phyloP scores from a whole-genome alignment of 2,888 invertebrate species.

The Mantis religiosa region DNA sequence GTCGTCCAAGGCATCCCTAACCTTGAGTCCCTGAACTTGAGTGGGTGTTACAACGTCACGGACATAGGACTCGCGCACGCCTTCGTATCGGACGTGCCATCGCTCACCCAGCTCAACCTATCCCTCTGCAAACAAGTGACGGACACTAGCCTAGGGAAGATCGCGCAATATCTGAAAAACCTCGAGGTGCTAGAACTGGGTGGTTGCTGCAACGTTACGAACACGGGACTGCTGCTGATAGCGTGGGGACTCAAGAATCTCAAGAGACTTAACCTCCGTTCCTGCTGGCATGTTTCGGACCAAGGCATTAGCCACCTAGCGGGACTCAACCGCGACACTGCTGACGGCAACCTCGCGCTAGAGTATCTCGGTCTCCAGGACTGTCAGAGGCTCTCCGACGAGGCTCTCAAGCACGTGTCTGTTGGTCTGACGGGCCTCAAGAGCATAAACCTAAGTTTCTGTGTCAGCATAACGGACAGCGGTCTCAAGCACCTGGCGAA shows the following conservation, averaged over 20 bases:
- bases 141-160: slow-evolving; percentile 80
- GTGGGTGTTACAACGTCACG: slow-evolving; percentile 90
- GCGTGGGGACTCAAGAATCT: slow-evolving; percentile 85
- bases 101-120: slow-evolving; percentile 76
- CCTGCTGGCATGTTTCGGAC: slow-evolving; percentile 90
- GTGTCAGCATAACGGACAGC: slow-evolving; percentile 89
- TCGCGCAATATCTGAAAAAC: slow-evolving; percentile 80
- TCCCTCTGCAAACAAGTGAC: slow-evolving; percentile 93
- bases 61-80: slow-evolving; percentile 81
- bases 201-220: slow-evolving; percentile 88
- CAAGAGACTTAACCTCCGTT: slow-evolving; percentile 79
- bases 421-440: slow-evolving; percentile 75
- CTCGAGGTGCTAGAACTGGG: slow-evolving; percentile 84
- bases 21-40: slow-evolving; percentile 80
- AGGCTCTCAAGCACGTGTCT: slow-evolving; percentile 80
- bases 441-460: slow-evolving; percentile 89
- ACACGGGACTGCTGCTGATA: slow-evolving; percentile 78
- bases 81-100: slow-evolving; percentile 70
- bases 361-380: slow-evolving; percentile 88
- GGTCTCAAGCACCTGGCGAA: slow-evolving; percentile 84
- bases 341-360: slow-evolving; percentile 67
- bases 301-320: slow-evolving; percentile 84
- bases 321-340: slow-evolving; percentile 61
- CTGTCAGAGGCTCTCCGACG: slow-evolving; percentile 90
- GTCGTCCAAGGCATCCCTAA: slow-evolving; percentile 82